Evolutionary conservation across 2,888 invertebrate genomes (phyloP).

Genomic region (Cerceris ruficornis): DNA sequence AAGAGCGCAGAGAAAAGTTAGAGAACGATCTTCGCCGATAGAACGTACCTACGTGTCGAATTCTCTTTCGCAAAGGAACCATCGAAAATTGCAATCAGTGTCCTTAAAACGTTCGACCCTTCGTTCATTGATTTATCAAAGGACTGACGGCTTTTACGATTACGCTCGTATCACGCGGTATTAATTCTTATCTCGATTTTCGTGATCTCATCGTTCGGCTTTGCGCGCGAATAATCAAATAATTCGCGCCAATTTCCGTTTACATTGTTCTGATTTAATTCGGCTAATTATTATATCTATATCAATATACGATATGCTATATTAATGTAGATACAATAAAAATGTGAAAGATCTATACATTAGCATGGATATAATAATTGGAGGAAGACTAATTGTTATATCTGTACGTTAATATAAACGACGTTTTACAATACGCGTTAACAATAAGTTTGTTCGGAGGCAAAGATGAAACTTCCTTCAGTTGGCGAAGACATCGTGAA

Average conservation of each 20-base stretch:
- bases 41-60: slow-evolving; percentile 4
- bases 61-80: slow-evolving; percentile 5
- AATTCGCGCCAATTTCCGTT: not conserved
- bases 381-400: too few relatives aligned
- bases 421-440: slow-evolving; percentile 8
- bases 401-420: not conserved
- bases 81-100: slow-evolving; percentile 18
- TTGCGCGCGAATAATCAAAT: not conserved
- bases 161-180: slow-evolving; percentile 20
- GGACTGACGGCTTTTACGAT: slow-evolving; percentile 47
- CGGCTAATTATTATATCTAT: not conserved
- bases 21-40: slow-evolving; percentile 2
- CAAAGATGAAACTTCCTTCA: not conserved
- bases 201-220: not conserved
- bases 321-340: too few relatives aligned
- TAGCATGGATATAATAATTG: too few relatives aligned
- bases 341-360: too few relatives aligned
- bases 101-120: slow-evolving; percentile 51
- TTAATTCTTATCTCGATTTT: slow-evolving; percentile 34
- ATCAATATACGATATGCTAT: not conserved
- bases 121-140: slow-evolving; percentile 19
- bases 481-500: not conserved
- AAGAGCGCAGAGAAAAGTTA: slow-evolving; percentile 1
- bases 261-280: not conserved
- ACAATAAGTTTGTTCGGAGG: slow-evolving; percentile 4